Evolutionary conservation across 1,140 invertebrate species (phyloP).

Genomic region (Diabrotica undecimpunctata): DNA sequence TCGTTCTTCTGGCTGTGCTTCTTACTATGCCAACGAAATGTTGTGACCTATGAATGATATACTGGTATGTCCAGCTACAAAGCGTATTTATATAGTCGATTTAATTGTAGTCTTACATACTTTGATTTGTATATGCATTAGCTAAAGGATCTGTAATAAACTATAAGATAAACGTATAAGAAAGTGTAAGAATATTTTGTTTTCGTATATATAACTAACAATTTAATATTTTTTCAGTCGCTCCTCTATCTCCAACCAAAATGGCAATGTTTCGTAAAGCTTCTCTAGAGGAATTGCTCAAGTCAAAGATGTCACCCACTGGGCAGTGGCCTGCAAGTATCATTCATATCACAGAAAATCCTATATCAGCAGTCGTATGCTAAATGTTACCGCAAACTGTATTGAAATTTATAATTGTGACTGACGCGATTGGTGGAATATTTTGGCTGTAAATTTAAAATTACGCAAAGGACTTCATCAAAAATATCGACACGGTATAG

Average conservation of each 20-base stretch:
- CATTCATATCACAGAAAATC: constrained; percentile 75
- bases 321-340: constrained; percentile 54
- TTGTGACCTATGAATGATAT: no score
- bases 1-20: no score
- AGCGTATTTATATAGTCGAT: no score
- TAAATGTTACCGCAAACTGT: constrained; percentile 49
- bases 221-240: constrained; percentile 53
- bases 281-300: constrained; percentile 54
- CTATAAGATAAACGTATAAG: no score
- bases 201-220: no score
- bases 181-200: no score
- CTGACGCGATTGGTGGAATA: constrained; percentile 6
- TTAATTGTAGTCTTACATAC: no score
- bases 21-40: no score
- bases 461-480: constrained; percentile 1
- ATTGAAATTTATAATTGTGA: constrained; percentile 40
- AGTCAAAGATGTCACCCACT: constrained; percentile 41
- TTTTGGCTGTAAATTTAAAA: constrained; percentile 11
- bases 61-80: no score
- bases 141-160: no score
- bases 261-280: constrained; percentile 60
- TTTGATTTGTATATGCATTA: no score
- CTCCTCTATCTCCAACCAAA: constrained; percentile 65
- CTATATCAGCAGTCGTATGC: constrained; percentile 71
- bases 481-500: constrained; percentile 5